Evolutionary conservation across 1,140 invertebrate genomes (phyloP).

Genomic region (Formica exsecta): DNA sequence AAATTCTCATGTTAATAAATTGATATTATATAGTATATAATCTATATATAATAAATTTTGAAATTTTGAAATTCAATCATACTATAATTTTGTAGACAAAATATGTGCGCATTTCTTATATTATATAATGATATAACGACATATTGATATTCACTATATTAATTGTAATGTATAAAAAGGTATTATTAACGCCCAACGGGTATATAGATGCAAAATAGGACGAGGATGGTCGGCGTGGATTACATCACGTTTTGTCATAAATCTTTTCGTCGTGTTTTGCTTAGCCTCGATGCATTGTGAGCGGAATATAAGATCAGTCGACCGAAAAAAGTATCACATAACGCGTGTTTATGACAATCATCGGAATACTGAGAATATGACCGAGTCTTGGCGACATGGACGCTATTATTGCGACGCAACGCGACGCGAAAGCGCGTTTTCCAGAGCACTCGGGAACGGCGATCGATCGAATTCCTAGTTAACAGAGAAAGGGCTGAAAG

Average conservation of each 20-base stretch:
- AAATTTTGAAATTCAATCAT: conserved; percentile 16
- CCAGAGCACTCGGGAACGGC: not conserved
- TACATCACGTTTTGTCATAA: not conserved
- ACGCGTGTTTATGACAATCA: not conserved
- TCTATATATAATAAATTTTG: not conserved
- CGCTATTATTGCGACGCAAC: not conserved
- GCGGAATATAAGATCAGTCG: not conserved
- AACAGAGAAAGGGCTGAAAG: not conserved
- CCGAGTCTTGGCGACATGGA: not conserved
- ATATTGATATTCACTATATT: conserved; percentile 6
- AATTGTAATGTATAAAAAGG: not conserved
- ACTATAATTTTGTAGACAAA: not conserved
- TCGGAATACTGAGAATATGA: not conserved
- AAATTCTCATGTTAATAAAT: conserved; percentile 1
- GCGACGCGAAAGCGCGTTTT: not conserved
- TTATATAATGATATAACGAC: not conserved
- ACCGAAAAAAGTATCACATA: not conserved
- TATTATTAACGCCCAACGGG: too few species aligned
- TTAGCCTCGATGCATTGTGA: not conserved
- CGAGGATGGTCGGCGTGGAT: not conserved
- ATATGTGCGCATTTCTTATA: not conserved
- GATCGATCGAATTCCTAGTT: conserved; percentile 27
- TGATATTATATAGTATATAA: not conserved
- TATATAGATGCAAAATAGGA: not conserved
- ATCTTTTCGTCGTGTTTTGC: not conserved